A percentile compares a stretch with the other conserved stretches of the same genome.
Evolutionary conservation across 1,140 invertebrate species (phyloP).

Genomic region (Listronotus oregonensis): DNA sequence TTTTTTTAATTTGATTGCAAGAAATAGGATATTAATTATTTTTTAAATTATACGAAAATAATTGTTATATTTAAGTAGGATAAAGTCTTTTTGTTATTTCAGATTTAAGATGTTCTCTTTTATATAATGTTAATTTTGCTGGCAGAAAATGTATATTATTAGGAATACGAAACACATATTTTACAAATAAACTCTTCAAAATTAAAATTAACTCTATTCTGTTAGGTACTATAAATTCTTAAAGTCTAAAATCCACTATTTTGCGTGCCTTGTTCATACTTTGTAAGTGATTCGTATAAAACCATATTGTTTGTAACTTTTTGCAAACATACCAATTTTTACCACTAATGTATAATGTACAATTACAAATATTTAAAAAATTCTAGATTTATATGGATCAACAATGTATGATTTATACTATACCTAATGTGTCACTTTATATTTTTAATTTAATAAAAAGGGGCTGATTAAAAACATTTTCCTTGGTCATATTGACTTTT

Average conservation of each 20-base stretch:
- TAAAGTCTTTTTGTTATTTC: slow-evolving; percentile 23
- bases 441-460: slow-evolving; percentile 52
- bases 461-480: slow-evolving; percentile 50
- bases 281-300: slow-evolving; percentile 41
- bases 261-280: slow-evolving; percentile 52
- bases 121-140: slow-evolving; percentile 24
- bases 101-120: slow-evolving; percentile 14
- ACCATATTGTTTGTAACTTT: slow-evolving; percentile 34
- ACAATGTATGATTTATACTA: slow-evolving; percentile 44
- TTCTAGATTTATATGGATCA: slow-evolving; percentile 51
- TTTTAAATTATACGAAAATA: background rate
- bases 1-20: background rate
- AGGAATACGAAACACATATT: slow-evolving; percentile 9
- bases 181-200: slow-evolving; percentile 38
- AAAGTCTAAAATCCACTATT: slow-evolving; percentile 33
- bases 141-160: slow-evolving; percentile 30
- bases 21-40: slow-evolving; percentile 3
- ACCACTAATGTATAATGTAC: slow-evolving; percentile 39
- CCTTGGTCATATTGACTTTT: slow-evolving; percentile 54
- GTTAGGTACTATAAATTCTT: slow-evolving; percentile 19
- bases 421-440: slow-evolving; percentile 51
- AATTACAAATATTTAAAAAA: slow-evolving; percentile 41
- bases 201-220: slow-evolving; percentile 43
- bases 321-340: slow-evolving; percentile 41
- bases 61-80: background rate